Percentiles rank a stretch among this genome's conserved stretches.
Evolutionary conservation across 2,113 vertebrate genomes (phyloP).

Genomic region (Lethenteron reissneri): DNA sequence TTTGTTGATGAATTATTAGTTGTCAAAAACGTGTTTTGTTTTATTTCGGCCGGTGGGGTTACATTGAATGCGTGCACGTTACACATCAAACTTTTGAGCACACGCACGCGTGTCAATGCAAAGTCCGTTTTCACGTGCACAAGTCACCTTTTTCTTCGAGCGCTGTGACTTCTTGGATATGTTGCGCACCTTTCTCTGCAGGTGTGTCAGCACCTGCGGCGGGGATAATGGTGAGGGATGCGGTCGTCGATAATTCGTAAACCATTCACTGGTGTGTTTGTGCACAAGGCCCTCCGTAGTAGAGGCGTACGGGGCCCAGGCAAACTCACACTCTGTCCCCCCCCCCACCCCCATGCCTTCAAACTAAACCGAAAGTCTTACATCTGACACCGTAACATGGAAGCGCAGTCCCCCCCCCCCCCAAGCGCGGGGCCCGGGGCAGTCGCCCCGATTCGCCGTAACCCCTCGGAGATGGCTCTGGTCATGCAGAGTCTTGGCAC

Average conservation of each 20-base stretch:
- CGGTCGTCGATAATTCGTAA: background rate
- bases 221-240: background rate
- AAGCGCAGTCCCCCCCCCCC: no score
- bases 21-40: no score
- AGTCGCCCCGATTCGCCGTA: no score
- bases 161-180: slow-evolving; percentile 46
- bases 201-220: slow-evolving; percentile 38
- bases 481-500: no score
- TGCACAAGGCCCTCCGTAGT: background rate
- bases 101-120: no score
- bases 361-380: background rate
- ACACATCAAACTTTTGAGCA: no score
- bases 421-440: no score
- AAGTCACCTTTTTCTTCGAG: slow-evolving; percentile 47
- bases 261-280: background rate
- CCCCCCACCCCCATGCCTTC: background rate
- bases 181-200: slow-evolving; percentile 54
- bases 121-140: no score
- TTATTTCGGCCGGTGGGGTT: no score
- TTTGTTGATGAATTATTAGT: no score
- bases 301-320: background rate
- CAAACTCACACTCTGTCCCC: background rate
- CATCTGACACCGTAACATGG: background rate
- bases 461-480: no score
- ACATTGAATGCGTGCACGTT: no score